Percentiles rank a stretch among this genome's conserved stretches.
Conservation (phyloP, 2,888 invertebrate genomes). For the Hemicrepidius hirtus region DNA sequence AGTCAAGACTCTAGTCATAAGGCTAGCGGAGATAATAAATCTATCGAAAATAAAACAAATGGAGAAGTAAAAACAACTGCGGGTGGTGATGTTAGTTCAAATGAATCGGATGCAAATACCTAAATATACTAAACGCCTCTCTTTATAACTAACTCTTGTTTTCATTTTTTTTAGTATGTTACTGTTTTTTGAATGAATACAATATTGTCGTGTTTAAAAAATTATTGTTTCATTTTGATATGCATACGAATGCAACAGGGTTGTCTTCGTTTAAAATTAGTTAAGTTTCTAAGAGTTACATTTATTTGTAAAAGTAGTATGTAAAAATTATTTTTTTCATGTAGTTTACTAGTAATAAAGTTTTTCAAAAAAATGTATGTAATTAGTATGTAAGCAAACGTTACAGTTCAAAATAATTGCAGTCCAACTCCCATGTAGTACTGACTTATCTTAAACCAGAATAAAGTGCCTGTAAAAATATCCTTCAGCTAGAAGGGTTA, state of each 20-base stretch:
- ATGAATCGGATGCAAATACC: conserved; percentile 17
- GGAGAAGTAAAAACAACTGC: conserved; percentile 35
- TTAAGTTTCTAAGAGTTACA: conserved; percentile 28
- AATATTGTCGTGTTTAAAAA: conserved; percentile 10
- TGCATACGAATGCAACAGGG: conserved; percentile 10
- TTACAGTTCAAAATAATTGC: no score
- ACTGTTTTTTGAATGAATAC: neutral
- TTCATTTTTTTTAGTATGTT: conserved; percentile 16
- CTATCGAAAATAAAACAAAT: conserved; percentile 33
- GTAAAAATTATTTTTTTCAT: conserved; percentile 24
- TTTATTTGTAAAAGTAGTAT: conserved; percentile 15
- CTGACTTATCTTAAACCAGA: no score
- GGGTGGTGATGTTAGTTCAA: conserved; percentile 25
- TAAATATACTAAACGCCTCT: conserved; percentile 5
- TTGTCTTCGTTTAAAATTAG: conserved; percentile 4
- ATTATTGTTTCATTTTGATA: conserved; percentile 2
- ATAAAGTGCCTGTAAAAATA: no score
- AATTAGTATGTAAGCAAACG: no score
- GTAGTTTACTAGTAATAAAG: conserved; percentile 21
- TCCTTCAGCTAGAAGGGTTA: no score
- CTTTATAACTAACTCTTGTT: conserved; percentile 1
- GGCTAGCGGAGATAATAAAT: conserved; percentile 25
- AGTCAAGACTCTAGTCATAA: conserved; percentile 11
- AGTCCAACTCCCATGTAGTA: no score
- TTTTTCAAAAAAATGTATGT: conserved; percentile 11